Base-by-base conservation (phyloP, 1,140 invertebrate species). In the Drosophila repletoides region DNA sequence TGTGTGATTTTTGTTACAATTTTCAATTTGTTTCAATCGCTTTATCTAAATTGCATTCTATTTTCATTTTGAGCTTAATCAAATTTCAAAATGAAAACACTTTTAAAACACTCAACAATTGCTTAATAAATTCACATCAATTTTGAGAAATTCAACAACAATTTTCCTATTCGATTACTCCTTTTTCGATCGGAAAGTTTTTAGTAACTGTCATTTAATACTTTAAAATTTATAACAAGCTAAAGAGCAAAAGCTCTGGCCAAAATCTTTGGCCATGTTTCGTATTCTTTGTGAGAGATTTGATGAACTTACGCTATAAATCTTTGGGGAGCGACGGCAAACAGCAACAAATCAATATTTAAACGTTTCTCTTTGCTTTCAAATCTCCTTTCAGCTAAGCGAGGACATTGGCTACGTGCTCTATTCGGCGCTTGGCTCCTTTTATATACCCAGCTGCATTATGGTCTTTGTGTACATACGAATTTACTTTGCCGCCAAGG, bases 391-490 rank as follows among this genome's bases (percentile, higher is more conserved):
- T 49, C 95, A 97, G 96, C 91, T 98, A 73, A 97, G 96, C 65
- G 95, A 98, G 76, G 97, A 98, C 91, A 94, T 98, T 76, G 97
- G 97, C 55, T 99, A 99, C 92, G 98, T 99, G 73, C 92, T 99
- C 41, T 99, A 99, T 91, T 99, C 97, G 22, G 97, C 98, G 6
- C 93, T 99, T 55, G 98, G 98, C 59, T 99, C 98, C 68, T 99
- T 99, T 93, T 99, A 99, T 92, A 97, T 99, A 81, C 99, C 99
- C 33, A 97, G 97, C 83, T 97, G 97, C 91, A 97, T 99, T 89
- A 99, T 99, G 96, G 96, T 99, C 64, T 99, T 99, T 92, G 97
- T 99, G 36, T 99, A 99, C 92, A 97, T 99, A 88, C 94, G 97
- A 89, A 99, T 99, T 92, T 99, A 99, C 91, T 97, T 95, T 91